Evolutionary conservation across 2,888 invertebrate genomes (phyloP).

Genomic region (Nemotelus nigrinus): DNA sequence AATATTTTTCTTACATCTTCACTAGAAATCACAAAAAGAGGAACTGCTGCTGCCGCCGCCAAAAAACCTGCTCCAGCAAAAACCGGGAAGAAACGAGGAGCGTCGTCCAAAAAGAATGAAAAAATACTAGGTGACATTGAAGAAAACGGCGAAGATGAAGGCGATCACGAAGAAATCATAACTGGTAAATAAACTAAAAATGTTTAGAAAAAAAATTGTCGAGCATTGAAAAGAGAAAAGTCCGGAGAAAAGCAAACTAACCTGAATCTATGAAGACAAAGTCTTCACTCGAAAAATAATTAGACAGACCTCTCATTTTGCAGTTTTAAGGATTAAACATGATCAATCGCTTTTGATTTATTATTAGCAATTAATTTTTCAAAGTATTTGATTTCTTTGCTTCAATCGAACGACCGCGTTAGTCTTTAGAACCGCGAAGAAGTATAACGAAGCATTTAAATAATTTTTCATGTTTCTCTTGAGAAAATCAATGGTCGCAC

Average conservation of each 20-base stretch:
- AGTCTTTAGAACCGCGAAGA: no score
- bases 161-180: constrained; percentile 27
- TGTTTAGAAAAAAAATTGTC: constrained; percentile 30
- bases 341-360: background rate
- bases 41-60: background rate
- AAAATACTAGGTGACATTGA: background rate
- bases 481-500: background rate
- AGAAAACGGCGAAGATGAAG: constrained; percentile 2
- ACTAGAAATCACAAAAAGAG: constrained; percentile 15
- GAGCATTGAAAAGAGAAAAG: constrained; percentile 24
- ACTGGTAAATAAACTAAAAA: constrained; percentile 36
- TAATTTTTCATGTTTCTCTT: background rate
- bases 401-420: no score
- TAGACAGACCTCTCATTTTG: background rate
- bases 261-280: background rate
- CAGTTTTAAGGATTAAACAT: constrained; percentile 4
- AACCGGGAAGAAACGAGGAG: constrained; percentile 2
- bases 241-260: constrained; percentile 22
- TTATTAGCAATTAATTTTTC: background rate
- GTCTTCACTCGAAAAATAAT: no score
- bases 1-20: background rate
- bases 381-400: background rate
- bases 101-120: constrained; percentile 19
- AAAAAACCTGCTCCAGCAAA: background rate
- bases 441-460: background rate